These are phyloP conservation scores for Dicerorhinus sumatrensis DNA, from an alignment of 2,113 vertebrate genomes.

Conservation along the genomic window DNA sequence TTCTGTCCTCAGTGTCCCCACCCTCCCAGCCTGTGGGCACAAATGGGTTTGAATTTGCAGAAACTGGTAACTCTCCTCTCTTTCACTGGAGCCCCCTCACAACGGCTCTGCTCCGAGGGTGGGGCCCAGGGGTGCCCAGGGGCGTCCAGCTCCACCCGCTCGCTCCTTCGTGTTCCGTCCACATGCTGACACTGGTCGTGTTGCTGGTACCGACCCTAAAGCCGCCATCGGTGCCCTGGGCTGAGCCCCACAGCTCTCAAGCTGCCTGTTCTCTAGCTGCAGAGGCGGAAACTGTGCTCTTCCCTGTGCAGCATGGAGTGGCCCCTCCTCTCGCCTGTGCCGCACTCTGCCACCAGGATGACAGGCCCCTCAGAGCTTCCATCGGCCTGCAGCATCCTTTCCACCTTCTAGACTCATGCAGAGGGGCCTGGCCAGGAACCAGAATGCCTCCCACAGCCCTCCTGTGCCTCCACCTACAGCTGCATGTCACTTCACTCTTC, in stretches of 20 bases:
- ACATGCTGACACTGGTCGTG: fast-evolving
- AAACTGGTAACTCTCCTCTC: fast-evolving
- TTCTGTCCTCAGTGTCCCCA: background rate
- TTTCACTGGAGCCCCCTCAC: background rate
- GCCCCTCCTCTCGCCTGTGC: background rate
- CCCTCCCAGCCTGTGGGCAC: fast-evolving
- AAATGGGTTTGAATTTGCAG: background rate
- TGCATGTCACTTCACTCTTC: background rate
- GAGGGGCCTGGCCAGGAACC: background rate
- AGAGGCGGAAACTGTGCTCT: background rate
- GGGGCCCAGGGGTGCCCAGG: too few species aligned
- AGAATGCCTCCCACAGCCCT: background rate
- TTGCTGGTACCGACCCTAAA: background rate
- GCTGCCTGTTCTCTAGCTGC: background rate
- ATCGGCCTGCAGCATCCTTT: too few species aligned
- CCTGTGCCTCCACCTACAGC: fast-evolving
- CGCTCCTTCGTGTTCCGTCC: fast-evolving
- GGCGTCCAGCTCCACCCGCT: background rate
- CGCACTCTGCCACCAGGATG: background rate
- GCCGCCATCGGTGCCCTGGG: fast-evolving
- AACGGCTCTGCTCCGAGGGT: background rate
- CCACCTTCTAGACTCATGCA: fast-evolving
- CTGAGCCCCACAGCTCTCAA: fast-evolving
- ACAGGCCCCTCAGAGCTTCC: background rate
- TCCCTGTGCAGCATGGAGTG: fast-evolving